Evolutionary conservation across 1,140 invertebrate genomes (phyloP).

Genomic region (Brachionus plicatilis): DNA sequence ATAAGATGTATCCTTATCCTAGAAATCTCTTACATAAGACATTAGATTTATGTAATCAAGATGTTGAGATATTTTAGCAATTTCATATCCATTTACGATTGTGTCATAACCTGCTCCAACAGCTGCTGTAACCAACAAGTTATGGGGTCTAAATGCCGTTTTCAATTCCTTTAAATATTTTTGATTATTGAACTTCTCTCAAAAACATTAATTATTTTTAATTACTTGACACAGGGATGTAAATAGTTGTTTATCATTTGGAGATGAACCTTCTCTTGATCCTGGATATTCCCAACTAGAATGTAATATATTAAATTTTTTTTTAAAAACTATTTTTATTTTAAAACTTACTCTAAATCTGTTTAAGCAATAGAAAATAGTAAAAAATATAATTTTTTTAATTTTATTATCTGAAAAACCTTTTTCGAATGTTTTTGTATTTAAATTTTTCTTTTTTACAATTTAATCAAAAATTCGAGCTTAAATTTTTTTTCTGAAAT

Average conservation of each 20-base stretch:
- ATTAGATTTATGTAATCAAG: conserved; percentile 87
- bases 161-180: conserved; percentile 39
- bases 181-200: neutral
- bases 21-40: conserved; percentile 65
- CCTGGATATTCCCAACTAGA: conserved; percentile 69
- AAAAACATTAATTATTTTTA: neutral
- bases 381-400: neutral
- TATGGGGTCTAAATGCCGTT: conserved; percentile 41
- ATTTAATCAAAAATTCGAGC: too few species aligned
- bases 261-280: conserved; percentile 42
- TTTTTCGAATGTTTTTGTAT: too few species aligned
- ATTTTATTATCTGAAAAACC: too few species aligned
- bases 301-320: conserved; percentile 65
- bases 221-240: conserved; percentile 57
- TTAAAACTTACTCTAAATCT: conserved; percentile 58
- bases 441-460: too few species aligned
- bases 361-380: conserved; percentile 38
- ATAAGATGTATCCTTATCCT: too few species aligned
- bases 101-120: conserved; percentile 43
- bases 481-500: too few species aligned
- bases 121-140: conserved; percentile 44
- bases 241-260: conserved; percentile 59
- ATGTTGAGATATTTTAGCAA: conserved; percentile 66
- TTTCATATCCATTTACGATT: conserved; percentile 64
- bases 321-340: neutral